Base-by-base conservation (phyloP, 2,888 invertebrate genomes). In the Polydrusus cervinus region DNA sequence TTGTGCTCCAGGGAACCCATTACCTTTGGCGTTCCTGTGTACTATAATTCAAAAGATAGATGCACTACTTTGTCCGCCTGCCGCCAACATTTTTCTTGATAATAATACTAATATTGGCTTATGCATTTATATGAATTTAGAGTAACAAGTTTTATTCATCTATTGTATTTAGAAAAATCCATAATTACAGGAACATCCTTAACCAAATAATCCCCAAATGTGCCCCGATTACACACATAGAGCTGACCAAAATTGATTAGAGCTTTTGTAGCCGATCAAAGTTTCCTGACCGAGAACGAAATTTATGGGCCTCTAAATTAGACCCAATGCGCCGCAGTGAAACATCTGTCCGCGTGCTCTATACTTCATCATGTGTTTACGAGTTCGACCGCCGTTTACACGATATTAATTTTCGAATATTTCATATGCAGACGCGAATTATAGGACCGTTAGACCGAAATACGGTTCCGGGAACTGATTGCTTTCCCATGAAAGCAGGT, bases 161-260 rank as follows among this genome's bases (percentile, higher is more conserved):
- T 7, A 34, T 34, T 34, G 34, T 34, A 8, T 1, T 25, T 40
- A n/a, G 9, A n/a, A 43, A n/a, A 43, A 10, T 10, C 43, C 43
- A 47, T 38, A 55, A 55, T 55, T 60, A 38, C n/a, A 38, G 18
- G 11, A 16, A 60, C 43, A 16, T 20, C 20, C 55, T 45, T 49
- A 60, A 66, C 60, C 66, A 72, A 72, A 72, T 66, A 72, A 72
- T 72, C 57, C 66, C 25, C 72, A 66, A 66, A 66, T 61, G 43
- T 55, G 43, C 18, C 60, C 66, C 66, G 66, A 65, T 72, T 72
- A 72, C 49, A 65, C 71, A 49, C 38, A 45, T 3, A 38, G 65
- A 65, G 83, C 83, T 80, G 81, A 81, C 82, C 82, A 80, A 70
- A 85, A 85, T 85, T 85, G 84, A 85, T 85, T 85, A 83, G 81